Conservation (phyloP, 37 sponge, comb jelly and placozoan species). For the Hormiphora californensis region DNA sequence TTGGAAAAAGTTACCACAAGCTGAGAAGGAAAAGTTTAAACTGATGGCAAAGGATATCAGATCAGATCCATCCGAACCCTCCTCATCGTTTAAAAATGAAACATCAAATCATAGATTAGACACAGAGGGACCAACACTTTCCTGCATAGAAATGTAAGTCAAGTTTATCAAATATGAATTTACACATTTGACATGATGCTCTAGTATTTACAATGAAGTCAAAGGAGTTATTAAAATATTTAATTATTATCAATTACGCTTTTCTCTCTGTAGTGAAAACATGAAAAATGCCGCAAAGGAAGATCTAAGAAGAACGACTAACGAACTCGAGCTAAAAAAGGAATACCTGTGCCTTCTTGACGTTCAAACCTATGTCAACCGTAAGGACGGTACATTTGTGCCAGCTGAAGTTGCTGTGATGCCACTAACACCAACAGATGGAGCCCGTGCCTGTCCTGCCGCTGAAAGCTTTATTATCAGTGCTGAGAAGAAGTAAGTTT, state of each 20-base stretch:
- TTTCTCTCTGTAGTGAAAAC: no score
- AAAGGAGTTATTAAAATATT: no score
- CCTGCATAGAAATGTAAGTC: not conserved
- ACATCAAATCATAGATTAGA: constrained; percentile 37
- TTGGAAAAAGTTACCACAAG: not conserved
- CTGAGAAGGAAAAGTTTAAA: not conserved
- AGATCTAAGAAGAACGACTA: no score
- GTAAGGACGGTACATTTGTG: not conserved
- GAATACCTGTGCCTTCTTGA: no score
- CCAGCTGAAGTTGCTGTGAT: constrained; percentile 1
- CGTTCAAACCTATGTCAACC: not conserved
- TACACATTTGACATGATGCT: not conserved
- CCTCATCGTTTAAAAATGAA: not conserved
- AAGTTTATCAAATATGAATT: not conserved
- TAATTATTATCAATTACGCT: no score
- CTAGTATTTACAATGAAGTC: not conserved
- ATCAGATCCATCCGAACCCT: no score
- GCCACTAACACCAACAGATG: not conserved
- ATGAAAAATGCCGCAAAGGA: no score
- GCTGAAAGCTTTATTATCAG: not conserved
- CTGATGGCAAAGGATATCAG: not conserved
- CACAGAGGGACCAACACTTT: no score
- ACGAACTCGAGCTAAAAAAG: no score
- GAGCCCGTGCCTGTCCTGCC: not conserved
- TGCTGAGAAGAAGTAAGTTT: not conserved